Conservation (phyloP, 2,888 invertebrate species). For the Acheta domesticus region DNA sequence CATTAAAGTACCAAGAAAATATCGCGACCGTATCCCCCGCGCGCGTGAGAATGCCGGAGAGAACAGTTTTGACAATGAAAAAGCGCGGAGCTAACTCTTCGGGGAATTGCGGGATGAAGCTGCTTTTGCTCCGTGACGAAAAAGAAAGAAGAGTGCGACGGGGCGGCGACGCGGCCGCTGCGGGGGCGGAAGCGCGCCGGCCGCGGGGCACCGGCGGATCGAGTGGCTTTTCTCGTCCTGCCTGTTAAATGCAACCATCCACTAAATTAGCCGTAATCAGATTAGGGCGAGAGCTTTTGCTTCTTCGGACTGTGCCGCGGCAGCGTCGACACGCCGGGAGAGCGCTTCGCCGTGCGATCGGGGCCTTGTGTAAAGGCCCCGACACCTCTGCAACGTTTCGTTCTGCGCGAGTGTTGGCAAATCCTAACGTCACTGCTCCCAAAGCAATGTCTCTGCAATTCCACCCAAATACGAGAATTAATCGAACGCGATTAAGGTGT, state of each 20-base stretch:
- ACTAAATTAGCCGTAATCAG: not conserved
- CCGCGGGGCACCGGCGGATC: not conserved
- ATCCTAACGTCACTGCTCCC: no score
- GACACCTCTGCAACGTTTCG: no score
- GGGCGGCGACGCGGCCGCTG: no score
- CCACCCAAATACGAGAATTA: no score
- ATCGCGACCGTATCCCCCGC: not conserved
- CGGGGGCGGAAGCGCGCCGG: no score
- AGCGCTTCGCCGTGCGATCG: no score
- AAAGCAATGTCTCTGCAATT: no score
- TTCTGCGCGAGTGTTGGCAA: no score
- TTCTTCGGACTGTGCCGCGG: no score
- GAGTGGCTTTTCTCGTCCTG: not conserved
- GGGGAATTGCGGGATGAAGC: not conserved
- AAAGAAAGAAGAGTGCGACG: not conserved
- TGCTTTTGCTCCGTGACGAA: not conserved
- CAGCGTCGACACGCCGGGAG: no score
- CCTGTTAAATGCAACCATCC: not conserved
- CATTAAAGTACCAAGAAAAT: not conserved
- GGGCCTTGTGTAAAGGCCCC: no score
- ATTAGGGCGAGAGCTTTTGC: not conserved
- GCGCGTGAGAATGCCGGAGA: not conserved
- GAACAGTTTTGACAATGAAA: conserved; percentile 9
- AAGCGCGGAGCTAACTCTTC: not conserved
- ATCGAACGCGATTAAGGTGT: no score